Base-by-base conservation (phyloP, 2,888 invertebrate genomes). In the Eupeodes latifasciatus region DNA sequence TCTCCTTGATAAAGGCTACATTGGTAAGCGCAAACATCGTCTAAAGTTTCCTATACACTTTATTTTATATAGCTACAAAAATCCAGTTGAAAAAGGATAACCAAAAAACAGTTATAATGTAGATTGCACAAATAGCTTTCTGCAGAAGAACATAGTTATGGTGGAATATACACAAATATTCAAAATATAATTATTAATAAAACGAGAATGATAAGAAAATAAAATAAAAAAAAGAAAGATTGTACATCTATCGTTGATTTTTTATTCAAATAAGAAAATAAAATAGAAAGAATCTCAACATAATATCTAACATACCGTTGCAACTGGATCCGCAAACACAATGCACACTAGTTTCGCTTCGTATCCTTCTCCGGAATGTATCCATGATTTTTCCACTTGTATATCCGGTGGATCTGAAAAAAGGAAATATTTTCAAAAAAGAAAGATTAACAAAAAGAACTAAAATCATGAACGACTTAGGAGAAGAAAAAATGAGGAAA, bases 321-420 rank as follows among this genome's bases (percentile, higher is more conserved):
- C 95, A 0, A 95, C 95, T 5, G 96, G 96, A 91, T 96, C 96
- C 3, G 96, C 96, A 57, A 96, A 95, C 12, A 96, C 96, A 57
- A 95, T 95, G 91, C 96, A 96, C 44, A 96, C 94, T 51, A 96
- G 94, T 90, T 96, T 95, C 3, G 96, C 96, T 89, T 96, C 94
- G 92, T 95, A 96, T 0, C 96, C 96, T 91, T 96, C 96, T 0
- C 96, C 96, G 0, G 96, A 95, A 92, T 96, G 96, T 71, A 96
- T 95, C 96, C 96, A 96, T 10, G 95, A 95, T 75, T 95, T 94
- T 92, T 96, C 96, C 91, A 96, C 96, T 76, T 95, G 95, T 89
- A 96, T 96, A 92, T 96, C 96, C 5, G 96, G 96, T 0, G 96
- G 96, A 93, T 96, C 96, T 96, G 94, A 0, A 94, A 91, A 84